Conservation (phyloP, 2,888 invertebrate genomes). For the Minunthozetes semirufus region DNA sequence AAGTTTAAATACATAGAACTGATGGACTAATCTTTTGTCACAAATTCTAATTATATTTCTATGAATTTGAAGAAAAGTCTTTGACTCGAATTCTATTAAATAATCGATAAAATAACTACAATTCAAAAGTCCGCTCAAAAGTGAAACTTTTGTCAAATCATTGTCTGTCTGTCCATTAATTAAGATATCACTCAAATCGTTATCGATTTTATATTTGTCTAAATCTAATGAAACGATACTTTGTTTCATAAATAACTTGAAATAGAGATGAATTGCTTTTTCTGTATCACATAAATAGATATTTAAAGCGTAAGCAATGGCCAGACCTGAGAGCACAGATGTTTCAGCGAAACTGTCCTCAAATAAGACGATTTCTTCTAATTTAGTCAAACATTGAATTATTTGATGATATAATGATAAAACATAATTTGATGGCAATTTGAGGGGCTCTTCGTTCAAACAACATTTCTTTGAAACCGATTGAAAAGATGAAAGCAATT, state of each 20-base stretch:
- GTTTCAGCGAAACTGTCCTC: constrained; percentile 12
- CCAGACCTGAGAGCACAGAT: constrained; percentile 15
- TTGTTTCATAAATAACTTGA: background rate
- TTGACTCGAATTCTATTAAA: background rate
- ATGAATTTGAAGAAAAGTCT: constrained; percentile 19
- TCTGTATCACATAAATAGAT: background rate
- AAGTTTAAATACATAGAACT: constrained; percentile 30
- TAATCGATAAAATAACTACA: constrained; percentile 22
- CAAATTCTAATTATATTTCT: constrained; percentile 9
- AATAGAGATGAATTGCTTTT: constrained; percentile 14
- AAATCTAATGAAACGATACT: background rate
- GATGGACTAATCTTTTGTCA: background rate
- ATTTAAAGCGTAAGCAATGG: background rate
- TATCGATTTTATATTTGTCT: background rate
- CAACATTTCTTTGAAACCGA: constrained; percentile 5
- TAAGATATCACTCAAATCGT: background rate
- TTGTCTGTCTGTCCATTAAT: background rate
- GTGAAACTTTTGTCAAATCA: constrained; percentile 15
- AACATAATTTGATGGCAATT: background rate
- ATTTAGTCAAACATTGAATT: constrained; percentile 11
- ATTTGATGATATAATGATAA: background rate
- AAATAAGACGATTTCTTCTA: background rate
- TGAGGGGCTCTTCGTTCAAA: background rate
- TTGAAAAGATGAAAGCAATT: constrained; percentile 7
- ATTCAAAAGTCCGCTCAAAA: constrained; percentile 26